phyloP scores from a whole-genome alignment of 1,140 invertebrate species.

The Lordiphosa mommai region DNA sequence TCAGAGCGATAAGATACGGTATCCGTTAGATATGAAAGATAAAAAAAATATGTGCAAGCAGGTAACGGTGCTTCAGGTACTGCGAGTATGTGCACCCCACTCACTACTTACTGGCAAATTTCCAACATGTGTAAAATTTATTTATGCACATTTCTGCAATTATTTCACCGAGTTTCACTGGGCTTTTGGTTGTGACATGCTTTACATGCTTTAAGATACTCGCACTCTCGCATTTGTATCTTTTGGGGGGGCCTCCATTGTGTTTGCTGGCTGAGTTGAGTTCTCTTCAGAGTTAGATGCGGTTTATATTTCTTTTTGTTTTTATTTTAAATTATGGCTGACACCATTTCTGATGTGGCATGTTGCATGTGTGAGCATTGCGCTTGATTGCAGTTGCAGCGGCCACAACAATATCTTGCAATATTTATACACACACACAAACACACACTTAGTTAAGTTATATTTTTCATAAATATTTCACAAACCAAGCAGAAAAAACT shows the following conservation, averaged over 20 bases:
- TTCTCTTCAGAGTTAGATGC: conserved; percentile 58
- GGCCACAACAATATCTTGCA: conserved; percentile 48
- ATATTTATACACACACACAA: no score
- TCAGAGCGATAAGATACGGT: conserved; percentile 21
- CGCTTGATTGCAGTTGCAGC: conserved; percentile 56
- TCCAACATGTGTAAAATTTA: conserved; percentile 55
- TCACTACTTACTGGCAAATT: conserved; percentile 27
- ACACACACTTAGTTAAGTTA: conserved; percentile 30
- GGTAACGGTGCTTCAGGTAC: conserved; percentile 10
- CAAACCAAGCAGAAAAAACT: conserved; percentile 35
- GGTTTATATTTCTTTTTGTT: conserved; percentile 30
- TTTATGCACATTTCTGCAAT: conserved; percentile 58
- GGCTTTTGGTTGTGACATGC: conserved; percentile 58
- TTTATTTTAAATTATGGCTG: conserved; percentile 54
- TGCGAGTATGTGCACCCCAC: conserved; percentile 4
- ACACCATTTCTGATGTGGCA: conserved; percentile 69
- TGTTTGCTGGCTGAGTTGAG: conserved; percentile 45
- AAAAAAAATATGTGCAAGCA: conserved; percentile 13
- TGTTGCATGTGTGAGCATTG: conserved; percentile 68
- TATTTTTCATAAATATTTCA: conserved; percentile 47
- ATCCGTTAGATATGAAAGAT: conserved; percentile 26
- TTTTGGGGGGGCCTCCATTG: conserved; percentile 44
- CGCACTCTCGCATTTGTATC: conserved; percentile 27
- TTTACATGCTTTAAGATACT: conserved; percentile 53
- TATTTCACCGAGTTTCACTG: conserved; percentile 73